Evolutionary conservation across 2,888 invertebrate species (phyloP).

Genomic region (Morpho deidamia): DNA sequence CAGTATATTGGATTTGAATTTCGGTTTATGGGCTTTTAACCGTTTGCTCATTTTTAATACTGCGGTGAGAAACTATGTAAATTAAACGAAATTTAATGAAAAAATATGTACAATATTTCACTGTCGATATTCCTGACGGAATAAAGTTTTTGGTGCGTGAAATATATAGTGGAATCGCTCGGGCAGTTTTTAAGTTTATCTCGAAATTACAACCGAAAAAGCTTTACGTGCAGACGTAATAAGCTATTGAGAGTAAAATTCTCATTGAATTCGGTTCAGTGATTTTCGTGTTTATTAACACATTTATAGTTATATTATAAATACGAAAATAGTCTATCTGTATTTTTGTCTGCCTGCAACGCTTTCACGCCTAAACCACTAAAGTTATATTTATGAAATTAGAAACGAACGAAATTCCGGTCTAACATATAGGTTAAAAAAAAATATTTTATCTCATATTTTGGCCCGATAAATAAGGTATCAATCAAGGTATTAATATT

Average conservation of each 20-base stretch:
- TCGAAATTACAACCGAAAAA: constrained; percentile 23
- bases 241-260: constrained; percentile 26
- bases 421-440: too few species aligned
- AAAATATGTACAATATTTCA: constrained; percentile 5
- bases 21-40: too few species aligned
- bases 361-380: too few species aligned
- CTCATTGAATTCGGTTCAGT: constrained; percentile 27
- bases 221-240: constrained; percentile 22
- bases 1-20: too few species aligned
- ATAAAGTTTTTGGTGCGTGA: constrained; percentile 19
- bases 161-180: constrained; percentile 18
- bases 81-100: not conserved
- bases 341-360: too few species aligned
- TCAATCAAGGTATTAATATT: too few species aligned
- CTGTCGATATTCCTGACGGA: constrained; percentile 7
- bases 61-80: not conserved
- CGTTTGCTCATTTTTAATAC: too few species aligned
- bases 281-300: constrained; percentile 25
- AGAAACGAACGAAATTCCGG: too few species aligned
- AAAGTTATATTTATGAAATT: too few species aligned
- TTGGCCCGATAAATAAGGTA: too few species aligned
- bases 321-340: too few species aligned
- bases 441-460: too few species aligned
- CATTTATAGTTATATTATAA: not conserved
- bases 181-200: constrained; percentile 22